phyloP scores from a whole-genome alignment of 1,140 invertebrate genomes.

The Bradysia coprophila region DNA sequence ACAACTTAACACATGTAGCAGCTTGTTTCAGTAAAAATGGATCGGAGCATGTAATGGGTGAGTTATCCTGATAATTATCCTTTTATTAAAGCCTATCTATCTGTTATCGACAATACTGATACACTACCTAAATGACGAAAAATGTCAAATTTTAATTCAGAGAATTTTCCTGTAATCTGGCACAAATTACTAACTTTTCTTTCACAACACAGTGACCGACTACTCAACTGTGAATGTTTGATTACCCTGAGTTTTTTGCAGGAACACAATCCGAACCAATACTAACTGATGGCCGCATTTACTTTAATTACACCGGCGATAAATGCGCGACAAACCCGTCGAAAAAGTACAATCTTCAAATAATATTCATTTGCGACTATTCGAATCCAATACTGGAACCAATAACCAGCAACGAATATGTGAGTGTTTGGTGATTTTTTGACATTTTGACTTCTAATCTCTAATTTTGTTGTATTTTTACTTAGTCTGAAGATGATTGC shows the following conservation, averaged over 20 bases:
- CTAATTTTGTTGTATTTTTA: background rate
- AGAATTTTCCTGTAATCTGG: too few species aligned
- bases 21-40: constrained; percentile 14
- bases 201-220: too few species aligned
- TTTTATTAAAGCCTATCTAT: too few species aligned
- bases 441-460: background rate
- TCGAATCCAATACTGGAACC: constrained; percentile 13
- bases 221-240: too few species aligned
- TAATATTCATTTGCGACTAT: background rate
- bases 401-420: constrained; percentile 12
- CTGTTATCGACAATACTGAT: too few species aligned
- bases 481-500: constrained; percentile 6
- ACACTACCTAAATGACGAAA: too few species aligned
- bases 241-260: too few species aligned
- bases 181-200: too few species aligned
- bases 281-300: background rate
- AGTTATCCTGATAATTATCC: too few species aligned
- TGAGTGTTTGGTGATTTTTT: constrained; percentile 6
- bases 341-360: background rate
- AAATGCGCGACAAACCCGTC: background rate
- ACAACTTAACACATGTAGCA: constrained; percentile 12
- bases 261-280: background rate
- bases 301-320: background rate
- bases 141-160: too few species aligned
- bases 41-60: constrained; percentile 19